Percentiles rank a stretch among this genome's conserved stretches.
Conservation (phyloP, 2,797 vertebrate genomes). For the Leptatherina wallacei region DNA sequence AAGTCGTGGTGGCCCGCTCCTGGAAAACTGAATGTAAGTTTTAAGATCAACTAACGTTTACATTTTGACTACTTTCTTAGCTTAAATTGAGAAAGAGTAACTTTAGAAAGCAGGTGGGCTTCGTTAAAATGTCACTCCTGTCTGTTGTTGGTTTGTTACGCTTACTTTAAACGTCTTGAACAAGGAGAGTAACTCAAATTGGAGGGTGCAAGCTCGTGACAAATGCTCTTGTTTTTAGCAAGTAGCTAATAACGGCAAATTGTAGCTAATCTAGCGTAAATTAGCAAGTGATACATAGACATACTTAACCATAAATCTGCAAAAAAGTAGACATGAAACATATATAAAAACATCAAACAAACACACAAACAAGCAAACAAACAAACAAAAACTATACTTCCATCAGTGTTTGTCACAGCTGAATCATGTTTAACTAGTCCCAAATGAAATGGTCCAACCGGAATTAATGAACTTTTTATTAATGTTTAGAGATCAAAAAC, state of each 20-base stretch:
- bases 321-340: background rate
- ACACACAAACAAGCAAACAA: background rate
- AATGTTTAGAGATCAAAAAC: background rate
- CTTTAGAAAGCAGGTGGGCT: background rate
- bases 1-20: slow-evolving; percentile 10
- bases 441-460: background rate
- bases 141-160: background rate
- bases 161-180: background rate
- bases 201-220: slow-evolving; percentile 12
- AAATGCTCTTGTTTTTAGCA: slow-evolving; percentile 71
- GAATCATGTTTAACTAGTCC: background rate
- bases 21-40: slow-evolving; percentile 56
- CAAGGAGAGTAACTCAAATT: background rate
- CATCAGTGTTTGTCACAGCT: background rate
- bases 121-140: background rate
- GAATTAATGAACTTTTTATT: background rate
- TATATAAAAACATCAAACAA: too few relatives aligned
- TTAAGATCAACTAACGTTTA: slow-evolving; percentile 39
- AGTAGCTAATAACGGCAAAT: slow-evolving; percentile 34
- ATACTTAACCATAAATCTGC: background rate
- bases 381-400: background rate
- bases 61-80: background rate
- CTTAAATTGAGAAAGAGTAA: background rate
- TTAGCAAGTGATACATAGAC: background rate
- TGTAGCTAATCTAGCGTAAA: slow-evolving; percentile 14